These are phyloP conservation scores for Osmerus eperlanus DNA, from an alignment of 2,113 vertebrate species.

Conservation along the genomic window DNA sequence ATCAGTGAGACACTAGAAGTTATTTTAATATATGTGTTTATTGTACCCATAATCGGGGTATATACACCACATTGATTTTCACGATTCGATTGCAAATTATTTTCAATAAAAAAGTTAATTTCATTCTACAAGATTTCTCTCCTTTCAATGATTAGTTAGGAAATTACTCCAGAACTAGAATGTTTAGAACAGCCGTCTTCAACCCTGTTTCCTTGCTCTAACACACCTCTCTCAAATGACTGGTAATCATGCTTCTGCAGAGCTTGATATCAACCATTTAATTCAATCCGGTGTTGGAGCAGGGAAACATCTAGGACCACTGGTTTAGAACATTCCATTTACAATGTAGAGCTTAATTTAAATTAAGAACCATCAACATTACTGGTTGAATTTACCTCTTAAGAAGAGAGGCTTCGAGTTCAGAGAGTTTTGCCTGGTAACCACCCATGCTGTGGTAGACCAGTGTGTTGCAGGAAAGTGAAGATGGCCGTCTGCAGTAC, in stretches of 20 bases:
- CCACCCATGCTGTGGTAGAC: constrained; percentile 50
- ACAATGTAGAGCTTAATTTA: not conserved
- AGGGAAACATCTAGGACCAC: not conserved
- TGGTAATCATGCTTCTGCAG: no score
- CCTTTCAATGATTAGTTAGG: no score
- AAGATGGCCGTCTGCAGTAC: constrained; percentile 46
- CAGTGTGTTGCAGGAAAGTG: constrained; percentile 46
- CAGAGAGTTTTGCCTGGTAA: constrained; percentile 40
- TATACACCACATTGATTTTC: not conserved
- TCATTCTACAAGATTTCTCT: no score
- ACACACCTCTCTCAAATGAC: no score
- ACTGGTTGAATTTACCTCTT: constrained; percentile 21
- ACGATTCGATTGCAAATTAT: no score
- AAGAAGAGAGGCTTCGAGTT: constrained; percentile 38
- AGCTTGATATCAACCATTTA: no score
- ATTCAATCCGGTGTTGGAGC: no score
- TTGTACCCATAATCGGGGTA: not conserved
- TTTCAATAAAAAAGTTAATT: no score
- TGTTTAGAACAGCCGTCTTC: no score
- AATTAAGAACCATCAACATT: not conserved
- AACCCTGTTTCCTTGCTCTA: no score
- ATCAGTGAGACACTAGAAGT: not conserved
- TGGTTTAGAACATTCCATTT: not conserved
- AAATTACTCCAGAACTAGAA: no score
- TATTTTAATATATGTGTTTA: not conserved